phyloP scores from a whole-genome alignment of 1,140 invertebrate species.

The Monochamus saltuarius region DNA sequence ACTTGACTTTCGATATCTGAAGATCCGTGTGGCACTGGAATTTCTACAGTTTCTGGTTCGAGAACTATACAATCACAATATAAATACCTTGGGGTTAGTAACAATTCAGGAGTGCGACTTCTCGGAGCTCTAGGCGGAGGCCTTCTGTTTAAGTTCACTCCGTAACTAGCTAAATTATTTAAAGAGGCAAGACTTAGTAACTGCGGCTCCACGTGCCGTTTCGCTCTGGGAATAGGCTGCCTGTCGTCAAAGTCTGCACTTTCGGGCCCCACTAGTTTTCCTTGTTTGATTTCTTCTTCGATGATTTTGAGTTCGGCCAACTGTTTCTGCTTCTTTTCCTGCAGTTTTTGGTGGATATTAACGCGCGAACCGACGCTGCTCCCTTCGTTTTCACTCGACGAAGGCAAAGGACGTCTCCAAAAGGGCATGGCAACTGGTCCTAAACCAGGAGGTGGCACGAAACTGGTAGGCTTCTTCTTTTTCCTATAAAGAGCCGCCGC shows the following conservation, averaged over 20 bases:
- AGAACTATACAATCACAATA: constrained; percentile 47
- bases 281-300: constrained; percentile 82
- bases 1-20: constrained; percentile 77
- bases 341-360: constrained; percentile 83
- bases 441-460: constrained; percentile 74
- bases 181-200: constrained; percentile 48
- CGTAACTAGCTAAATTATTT: constrained; percentile 49
- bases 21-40: constrained; percentile 48
- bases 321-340: constrained; percentile 87
- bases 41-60: constrained; percentile 36
- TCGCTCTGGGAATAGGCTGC: constrained; percentile 60
- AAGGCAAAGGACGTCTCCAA: constrained; percentile 74
- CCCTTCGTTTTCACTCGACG: constrained; percentile 69
- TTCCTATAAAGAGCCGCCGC: constrained; percentile 63
- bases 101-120: constrained; percentile 72
- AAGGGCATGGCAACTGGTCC: constrained; percentile 65
- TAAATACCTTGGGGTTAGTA: constrained; percentile 73
- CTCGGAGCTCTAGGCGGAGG: constrained; percentile 51
- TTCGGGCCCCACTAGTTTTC: constrained; percentile 49
- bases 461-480: constrained; percentile 86
- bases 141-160: constrained; percentile 47
- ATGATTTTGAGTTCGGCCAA: constrained; percentile 76
- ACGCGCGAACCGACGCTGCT: constrained; percentile 71
- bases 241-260: constrained; percentile 54
- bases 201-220: constrained; percentile 58